Conservation (phyloP, 2,113 vertebrate genomes). For the Andinoacara biseriatus region DNA sequence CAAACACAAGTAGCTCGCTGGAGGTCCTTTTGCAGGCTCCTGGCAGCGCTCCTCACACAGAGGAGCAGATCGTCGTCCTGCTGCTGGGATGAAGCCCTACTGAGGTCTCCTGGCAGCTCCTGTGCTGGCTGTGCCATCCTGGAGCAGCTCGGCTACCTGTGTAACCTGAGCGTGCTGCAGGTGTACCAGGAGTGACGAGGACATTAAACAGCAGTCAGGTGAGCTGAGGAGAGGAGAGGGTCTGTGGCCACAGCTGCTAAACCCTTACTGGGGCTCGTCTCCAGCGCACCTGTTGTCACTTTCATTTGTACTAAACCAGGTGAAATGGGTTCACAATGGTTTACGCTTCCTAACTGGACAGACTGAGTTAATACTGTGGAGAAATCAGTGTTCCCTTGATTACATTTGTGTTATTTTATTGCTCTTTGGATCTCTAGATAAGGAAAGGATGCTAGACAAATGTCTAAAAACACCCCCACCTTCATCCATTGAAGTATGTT, state of each 20-base stretch:
- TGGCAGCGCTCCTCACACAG: background rate
- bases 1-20: background rate
- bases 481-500: too few species aligned
- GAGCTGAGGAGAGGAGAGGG: background rate
- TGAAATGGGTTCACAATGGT: too few species aligned
- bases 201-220: background rate
- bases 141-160: background rate
- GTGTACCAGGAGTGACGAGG: background rate
- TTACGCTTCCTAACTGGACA: background rate
- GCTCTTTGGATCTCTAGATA: fast-evolving
- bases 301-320: background rate
- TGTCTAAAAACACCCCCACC: background rate
- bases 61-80: background rate
- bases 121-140: background rate
- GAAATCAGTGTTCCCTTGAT: background rate
- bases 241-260: background rate
- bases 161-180: background rate
- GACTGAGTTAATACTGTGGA: background rate
- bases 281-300: background rate
- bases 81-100: background rate
- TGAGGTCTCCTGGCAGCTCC: too few species aligned
- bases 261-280: background rate
- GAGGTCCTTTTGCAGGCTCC: background rate
- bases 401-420: background rate
- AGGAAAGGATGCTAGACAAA: background rate